Evolutionary conservation across 2,888 invertebrate genomes (phyloP), one percentile per base, ranked within the genome.

Genomic region (Synergus itoensis): DNA sequence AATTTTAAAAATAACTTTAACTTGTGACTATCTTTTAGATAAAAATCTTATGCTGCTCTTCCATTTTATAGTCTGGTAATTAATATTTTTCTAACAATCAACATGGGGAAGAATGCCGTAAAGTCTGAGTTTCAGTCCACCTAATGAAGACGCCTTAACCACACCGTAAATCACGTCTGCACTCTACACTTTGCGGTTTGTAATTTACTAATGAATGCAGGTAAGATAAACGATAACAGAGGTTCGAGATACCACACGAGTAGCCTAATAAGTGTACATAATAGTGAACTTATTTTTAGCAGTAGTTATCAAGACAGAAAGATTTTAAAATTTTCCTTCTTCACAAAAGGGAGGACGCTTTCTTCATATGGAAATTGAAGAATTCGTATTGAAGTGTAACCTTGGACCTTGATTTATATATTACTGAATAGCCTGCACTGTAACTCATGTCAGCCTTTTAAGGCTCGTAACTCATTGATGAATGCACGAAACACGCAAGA

Each of bases 391-490:
- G 53, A 53, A 73, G 69, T 16, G n/a, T 48, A 73, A 73, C 69
- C 69, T 73, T 73, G 69, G 69, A 73, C 28, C 53, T 73, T 73
- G 69, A 73, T 73, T 73, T 73, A 53, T 73, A 28, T 73, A 36
- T 73, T 48, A 73, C 69, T 73, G 53, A 73, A 73, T 8, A 73
- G 69, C n/a, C 73, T 73, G 73, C 73, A 53, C 53, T 53, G 73
- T 73, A 73, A 53, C 53, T 73, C 73, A 73, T 73, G 73, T 73
- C 73, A 53, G 73, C 73, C 73, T 73, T 73, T 73, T 73, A 73
- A 73, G 73, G 73, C 36, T 73, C 53, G 53, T 40, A 73, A 73
- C 73, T 73, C 73, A 53, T 69, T 69, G 73, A 73, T 53, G 53
- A 53, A 73, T 73, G 36, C 73, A 73, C 36, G 40, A 73, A 73